Evolutionary conservation across 2,888 invertebrate species (phyloP).

Genomic region (Encarsia formosa): DNA sequence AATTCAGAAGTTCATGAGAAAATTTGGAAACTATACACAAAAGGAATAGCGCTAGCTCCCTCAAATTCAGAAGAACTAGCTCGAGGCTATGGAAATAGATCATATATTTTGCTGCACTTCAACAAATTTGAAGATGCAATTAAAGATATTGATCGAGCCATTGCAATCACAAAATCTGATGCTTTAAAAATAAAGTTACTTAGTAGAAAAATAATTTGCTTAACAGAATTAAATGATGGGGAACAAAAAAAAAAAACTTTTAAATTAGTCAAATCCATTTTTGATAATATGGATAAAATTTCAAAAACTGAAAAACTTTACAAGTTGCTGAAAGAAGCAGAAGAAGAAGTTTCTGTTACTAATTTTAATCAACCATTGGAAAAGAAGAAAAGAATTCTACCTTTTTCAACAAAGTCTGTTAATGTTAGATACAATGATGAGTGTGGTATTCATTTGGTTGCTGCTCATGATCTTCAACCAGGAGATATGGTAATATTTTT

Average conservation of each 20-base stretch:
- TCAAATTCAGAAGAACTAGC: neutral
- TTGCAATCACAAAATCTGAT: neutral
- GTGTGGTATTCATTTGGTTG: neutral
- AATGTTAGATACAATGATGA: neutral
- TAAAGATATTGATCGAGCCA: neutral
- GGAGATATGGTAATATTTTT: neutral
- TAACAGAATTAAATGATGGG: no score
- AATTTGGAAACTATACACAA: neutral
- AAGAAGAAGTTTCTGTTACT: neutral
- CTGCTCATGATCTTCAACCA: neutral
- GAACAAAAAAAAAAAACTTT: neutral
- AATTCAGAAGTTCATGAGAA: neutral
- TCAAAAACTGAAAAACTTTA: neutral
- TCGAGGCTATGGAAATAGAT: neutral
- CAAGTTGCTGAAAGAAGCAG: neutral
- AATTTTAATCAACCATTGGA: neutral
- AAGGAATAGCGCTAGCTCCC: neutral
- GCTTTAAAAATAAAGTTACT: neutral
- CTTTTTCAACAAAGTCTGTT: neutral
- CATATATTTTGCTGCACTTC: neutral
- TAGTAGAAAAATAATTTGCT: neutral
- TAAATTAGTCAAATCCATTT: neutral
- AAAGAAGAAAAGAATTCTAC: neutral
- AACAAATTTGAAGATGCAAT: neutral
- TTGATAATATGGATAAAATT: neutral